Evolutionary conservation across 2,888 invertebrate genomes (phyloP).

Genomic region (Hypomecis atomaria): DNA sequence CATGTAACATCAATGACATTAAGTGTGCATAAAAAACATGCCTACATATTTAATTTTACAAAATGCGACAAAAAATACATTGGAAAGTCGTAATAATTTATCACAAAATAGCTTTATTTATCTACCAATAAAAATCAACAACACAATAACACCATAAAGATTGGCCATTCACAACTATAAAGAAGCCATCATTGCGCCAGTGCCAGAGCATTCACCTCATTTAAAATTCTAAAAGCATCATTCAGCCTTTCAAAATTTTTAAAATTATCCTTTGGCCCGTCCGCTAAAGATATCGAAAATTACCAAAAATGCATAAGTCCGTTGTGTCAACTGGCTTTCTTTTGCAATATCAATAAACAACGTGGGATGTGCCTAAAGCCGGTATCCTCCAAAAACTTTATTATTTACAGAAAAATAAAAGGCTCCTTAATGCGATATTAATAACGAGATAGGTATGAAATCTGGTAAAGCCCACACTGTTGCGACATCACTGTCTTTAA

Average conservation of each 20-base stretch:
- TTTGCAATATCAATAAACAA: constrained; percentile 30
- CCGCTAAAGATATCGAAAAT: constrained; percentile 12
- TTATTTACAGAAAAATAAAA: constrained; percentile 1
- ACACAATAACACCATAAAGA: constrained; percentile 3
- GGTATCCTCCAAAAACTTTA: constrained; percentile 14
- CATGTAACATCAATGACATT: too few species aligned
- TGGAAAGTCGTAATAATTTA: not conserved
- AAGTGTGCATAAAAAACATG: too few species aligned
- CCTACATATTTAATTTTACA: too few species aligned
- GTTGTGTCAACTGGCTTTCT: constrained; percentile 14
- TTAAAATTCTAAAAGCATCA: constrained; percentile 26
- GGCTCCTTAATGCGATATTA: not conserved
- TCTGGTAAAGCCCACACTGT: constrained; percentile 1
- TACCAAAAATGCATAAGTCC: constrained; percentile 11
- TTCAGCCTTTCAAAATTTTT: constrained; percentile 11
- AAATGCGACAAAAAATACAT: not conserved
- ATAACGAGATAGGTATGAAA: not conserved
- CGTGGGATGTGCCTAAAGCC: constrained; percentile 12
- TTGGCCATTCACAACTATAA: constrained; percentile 4
- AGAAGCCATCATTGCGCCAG: constrained; percentile 2
- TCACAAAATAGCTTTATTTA: constrained; percentile 8
- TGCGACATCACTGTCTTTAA: constrained; percentile 4
- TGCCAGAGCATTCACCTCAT: constrained; percentile 12
- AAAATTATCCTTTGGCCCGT: constrained; percentile 7
- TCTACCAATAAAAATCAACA: constrained; percentile 15